phyloP scores from a whole-genome alignment of 1,140 invertebrate species.

The Psix sp. region DNA sequence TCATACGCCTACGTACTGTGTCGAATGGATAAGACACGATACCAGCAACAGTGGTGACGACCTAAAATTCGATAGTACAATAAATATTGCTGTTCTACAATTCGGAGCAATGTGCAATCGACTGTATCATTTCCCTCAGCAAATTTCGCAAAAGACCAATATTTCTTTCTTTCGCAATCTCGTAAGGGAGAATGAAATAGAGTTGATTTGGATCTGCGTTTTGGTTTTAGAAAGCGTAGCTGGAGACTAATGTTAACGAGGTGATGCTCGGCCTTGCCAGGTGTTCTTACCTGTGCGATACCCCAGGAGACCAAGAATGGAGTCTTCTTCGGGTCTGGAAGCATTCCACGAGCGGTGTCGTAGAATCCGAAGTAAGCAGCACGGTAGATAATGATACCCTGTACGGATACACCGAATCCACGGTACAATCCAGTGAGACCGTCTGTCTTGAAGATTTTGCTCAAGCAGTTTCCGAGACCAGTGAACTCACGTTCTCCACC shows the following conservation, averaged over 20 bases:
- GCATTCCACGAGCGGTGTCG: conserved; percentile 92
- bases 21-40: conserved; percentile 93
- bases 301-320: conserved; percentile 84
- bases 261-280: too few relatives aligned
- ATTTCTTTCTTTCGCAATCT: too few relatives aligned
- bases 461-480: conserved; percentile 89
- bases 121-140: too few relatives aligned
- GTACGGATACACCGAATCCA: conserved; percentile 93
- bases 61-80: conserved; percentile 67
- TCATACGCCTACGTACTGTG: conserved; percentile 93
- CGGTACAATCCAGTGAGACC: conserved; percentile 90
- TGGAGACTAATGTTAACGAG: too few relatives aligned
- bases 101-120: too few relatives aligned
- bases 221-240: too few relatives aligned
- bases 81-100: not conserved
- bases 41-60: conserved; percentile 85
- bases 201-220: too few relatives aligned
- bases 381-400: conserved; percentile 91
- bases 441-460: conserved; percentile 90
- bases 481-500: conserved; percentile 86
- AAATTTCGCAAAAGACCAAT: too few relatives aligned
- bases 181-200: too few relatives aligned
- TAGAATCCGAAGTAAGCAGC: conserved; percentile 96
- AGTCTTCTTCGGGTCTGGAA: conserved; percentile 89
- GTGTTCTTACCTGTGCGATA: conserved; percentile 89